Base-by-base conservation (phyloP, 1,140 invertebrate species). In the Drosophila ficusphila region DNA sequence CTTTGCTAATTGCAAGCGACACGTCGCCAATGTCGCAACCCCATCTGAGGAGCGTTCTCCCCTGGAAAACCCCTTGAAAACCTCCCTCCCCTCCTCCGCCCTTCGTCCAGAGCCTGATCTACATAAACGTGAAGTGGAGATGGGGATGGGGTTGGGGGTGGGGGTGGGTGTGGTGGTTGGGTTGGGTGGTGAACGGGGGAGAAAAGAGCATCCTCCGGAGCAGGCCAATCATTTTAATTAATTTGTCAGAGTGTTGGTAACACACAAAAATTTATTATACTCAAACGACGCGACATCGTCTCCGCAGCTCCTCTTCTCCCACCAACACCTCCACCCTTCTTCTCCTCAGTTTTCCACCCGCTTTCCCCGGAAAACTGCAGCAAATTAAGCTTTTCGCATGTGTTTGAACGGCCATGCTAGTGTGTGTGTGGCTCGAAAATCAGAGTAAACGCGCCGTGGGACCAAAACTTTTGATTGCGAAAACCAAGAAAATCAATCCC, bases 211-310 rank as follows among this genome's bases (percentile, higher is more conserved):
- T 60, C 52, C 58, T 51, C 42, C 56, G 31, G 65, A 86, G 82
- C 82, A 75, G 82, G 82, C 82, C 89, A 90, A 90, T 89, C 89
- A 90, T 90, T 90, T 90, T 90, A 90, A 90, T 90, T 90, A 90
- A 90, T 90, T 90, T 90, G 89, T 89, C 82, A 90, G 82, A 89
- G 88, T 85, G 83, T 88, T 90, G 89, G 82, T 90, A 78, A 69
- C 79, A 90, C 82, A 85, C 88, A 90, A 75, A 85, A 90, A 90
- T 90, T 90, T 90, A 90, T 90, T 90, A 90, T 86, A 90, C 78
- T 83, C 74, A 64, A 88, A 77, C 58, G 68, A 73, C 52, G 67
- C 79, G 46, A 33, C 51, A 68, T 52, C 46, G 29, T 65, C 39
- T 31, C 6, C 31, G 23, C 51, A 41, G 41, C 36, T 14, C 31